Conservation (phyloP, 2,888 invertebrate species). For the Panzeria rudis region DNA sequence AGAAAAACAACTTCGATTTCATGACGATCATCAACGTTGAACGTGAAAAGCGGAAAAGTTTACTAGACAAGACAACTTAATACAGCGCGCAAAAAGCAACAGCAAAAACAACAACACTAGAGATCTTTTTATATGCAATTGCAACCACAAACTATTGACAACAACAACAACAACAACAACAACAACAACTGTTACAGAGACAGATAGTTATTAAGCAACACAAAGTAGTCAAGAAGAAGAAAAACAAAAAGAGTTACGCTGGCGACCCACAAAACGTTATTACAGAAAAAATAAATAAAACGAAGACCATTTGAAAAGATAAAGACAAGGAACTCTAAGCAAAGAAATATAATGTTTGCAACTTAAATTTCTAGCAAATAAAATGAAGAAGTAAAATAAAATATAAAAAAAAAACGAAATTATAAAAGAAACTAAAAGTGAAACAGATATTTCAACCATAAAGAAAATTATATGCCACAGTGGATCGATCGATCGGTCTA, state of each 20-base stretch:
- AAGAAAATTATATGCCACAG: conserved; percentile 52
- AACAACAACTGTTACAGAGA: conserved; percentile 43
- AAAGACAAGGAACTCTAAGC: conserved; percentile 25
- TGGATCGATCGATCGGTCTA: too few species aligned
- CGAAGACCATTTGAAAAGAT: conserved; percentile 28
- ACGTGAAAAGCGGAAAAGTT: conserved; percentile 84
- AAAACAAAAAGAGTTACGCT: conserved; percentile 51
- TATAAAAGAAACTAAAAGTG: conserved; percentile 67
- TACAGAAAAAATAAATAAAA: neutral
- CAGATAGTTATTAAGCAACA: conserved; percentile 26
- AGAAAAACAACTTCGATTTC: conserved; percentile 77
- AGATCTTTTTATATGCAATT: conserved; percentile 11
- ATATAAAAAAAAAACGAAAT: conserved; percentile 19
- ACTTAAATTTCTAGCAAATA: conserved; percentile 2
- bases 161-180: conserved; percentile 27
- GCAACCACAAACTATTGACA: conserved; percentile 58
- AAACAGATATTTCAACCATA: conserved; percentile 53
- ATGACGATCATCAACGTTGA: conserved; percentile 83
- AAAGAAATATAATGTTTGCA: neutral
- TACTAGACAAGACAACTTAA: conserved; percentile 74
- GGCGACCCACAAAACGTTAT: conserved; percentile 68
- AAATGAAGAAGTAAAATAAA: conserved; percentile 30
- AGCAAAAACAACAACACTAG: conserved; percentile 27
- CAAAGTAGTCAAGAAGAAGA: neutral
- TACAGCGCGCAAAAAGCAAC: conserved; percentile 46